Evolutionary conservation across 2,888 invertebrate species (phyloP), one percentile per base, ranked within the genome.

Genomic region (Phyllotreta cruciferae): DNA sequence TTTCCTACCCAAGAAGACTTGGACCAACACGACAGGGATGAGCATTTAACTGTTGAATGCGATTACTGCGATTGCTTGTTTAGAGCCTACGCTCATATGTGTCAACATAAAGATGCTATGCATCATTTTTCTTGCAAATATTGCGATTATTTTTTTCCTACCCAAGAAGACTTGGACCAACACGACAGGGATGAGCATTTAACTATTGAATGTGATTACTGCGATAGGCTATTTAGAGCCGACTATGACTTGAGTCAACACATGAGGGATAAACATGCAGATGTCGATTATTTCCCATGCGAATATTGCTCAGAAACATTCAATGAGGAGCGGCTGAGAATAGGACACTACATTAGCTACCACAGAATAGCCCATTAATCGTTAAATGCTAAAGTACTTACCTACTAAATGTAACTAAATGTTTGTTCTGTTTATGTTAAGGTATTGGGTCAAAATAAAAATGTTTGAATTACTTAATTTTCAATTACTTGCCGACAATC

Each of bases 271-370:
- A 35, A 10, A 44, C 56, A 55, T 35, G 39, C 35, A 0, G 39
- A 53, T 10, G 38, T 13, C n/a, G 39, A 54, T 41, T 54, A 54
- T 37, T 55, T 42, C 8, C 11, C 55, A 3, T 55, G 55, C 36
- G 3, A 55, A 3, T 35, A 42, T 34, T 55, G 55, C 13, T 6
- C 34, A 6, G 6, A 5, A 14, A 47, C 6, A 14, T 47, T 14
- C 34, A 3, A 24, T 10, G 6, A 8, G 1, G 47, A 13, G 8
- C 3, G n/a, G 14, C 1, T 6, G 9, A 13, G 47, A 47, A 9
- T 5, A 1, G 8, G 6, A 13, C 47, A 47, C 11, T 47, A 47
- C n/a, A 1, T 1, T 5, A 5, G 3, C 34, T 47, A 14, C 34
- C 47, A 47, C 34, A 47, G 47, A 47, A 47, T 47, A 11, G 34